Base-by-base conservation (phyloP, 2,797 vertebrate species). In the Fringilla coelebs region DNA sequence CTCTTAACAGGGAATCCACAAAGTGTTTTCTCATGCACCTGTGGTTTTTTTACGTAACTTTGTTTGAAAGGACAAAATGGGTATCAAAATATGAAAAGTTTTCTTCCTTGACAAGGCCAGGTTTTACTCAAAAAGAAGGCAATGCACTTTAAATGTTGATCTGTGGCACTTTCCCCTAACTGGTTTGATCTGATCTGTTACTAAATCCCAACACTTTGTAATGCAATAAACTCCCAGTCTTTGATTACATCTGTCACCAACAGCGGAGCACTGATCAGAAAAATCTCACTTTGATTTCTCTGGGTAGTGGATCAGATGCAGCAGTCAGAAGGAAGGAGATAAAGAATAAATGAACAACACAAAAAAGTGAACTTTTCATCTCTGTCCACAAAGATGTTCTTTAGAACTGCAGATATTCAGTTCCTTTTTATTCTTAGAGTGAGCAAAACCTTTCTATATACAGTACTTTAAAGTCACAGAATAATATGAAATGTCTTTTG, bases 281-380 rank as follows among this genome's bases (percentile, higher is more conserved):
- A 77, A 93, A 83, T 73, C 40, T 86, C 60, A 4, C 65, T 96
- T 95, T 95, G 95, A 95, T 96, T 95, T 93, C 76, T 92, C 67
- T 71, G 66, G 62, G 24, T 89, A 68, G 68, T 49, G 48, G 76
- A 88, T 96, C 84, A 95, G 87, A 85, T 81, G 58, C 87, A 80
- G 55, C 55, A 78, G 68, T 60, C 79, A 83, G 92, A 90, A 79
- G 43, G 72, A 92, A 85, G 61, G 49, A 93, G 70, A 62, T 41
- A 38, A 85, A 88, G 82, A 90, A 92, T 51, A 90, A 86, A 79
- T 49, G 91, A 92, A 70, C 18, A 66, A 80, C 58, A 68, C 32
- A 38, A 65, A 82, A 82, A 58, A 78, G 29, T 66, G 41, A 75
- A 89, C 74, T 89, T 85, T 93, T 90, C 29, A 89, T 85, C 48